These are phyloP conservation scores for Heliconius nattereri DNA, from an alignment of 1,140 invertebrate genomes.

Conservation along the genomic window DNA sequence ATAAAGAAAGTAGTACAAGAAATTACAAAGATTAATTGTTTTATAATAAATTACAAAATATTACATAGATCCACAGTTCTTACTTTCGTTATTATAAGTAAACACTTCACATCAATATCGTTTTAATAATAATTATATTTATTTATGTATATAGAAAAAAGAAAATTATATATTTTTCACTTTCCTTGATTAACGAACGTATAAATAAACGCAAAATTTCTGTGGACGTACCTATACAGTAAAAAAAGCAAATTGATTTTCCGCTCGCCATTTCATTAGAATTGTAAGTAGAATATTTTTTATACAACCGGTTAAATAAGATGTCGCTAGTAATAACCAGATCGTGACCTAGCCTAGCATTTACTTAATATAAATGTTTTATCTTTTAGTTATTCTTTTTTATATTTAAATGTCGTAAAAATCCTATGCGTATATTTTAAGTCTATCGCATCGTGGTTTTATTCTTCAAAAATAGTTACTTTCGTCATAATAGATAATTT, in stretches of 20 bases:
- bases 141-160: no score
- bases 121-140: no score
- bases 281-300: neutral
- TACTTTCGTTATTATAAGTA: no score
- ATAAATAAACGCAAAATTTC: neutral
- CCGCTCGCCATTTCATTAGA: neutral
- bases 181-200: neutral
- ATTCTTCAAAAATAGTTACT: neutral
- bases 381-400: neutral
- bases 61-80: no score
- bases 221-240: neutral
- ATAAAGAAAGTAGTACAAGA: no score
- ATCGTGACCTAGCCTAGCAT: neutral
- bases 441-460: neutral
- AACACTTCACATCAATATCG: no score
- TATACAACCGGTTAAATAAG: constrained; percentile 14
- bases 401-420: neutral
- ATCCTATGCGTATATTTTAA: no score
- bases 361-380: neutral
- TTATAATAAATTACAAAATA: no score
- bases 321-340: neutral
- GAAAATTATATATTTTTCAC: no score
- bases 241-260: neutral
- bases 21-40: no score
- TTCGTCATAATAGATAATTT: neutral